Evolutionary conservation across 2,797 vertebrate genomes (phyloP), one percentile per base, ranked within the genome.

Genomic region (Lacerta viridis): DNA sequence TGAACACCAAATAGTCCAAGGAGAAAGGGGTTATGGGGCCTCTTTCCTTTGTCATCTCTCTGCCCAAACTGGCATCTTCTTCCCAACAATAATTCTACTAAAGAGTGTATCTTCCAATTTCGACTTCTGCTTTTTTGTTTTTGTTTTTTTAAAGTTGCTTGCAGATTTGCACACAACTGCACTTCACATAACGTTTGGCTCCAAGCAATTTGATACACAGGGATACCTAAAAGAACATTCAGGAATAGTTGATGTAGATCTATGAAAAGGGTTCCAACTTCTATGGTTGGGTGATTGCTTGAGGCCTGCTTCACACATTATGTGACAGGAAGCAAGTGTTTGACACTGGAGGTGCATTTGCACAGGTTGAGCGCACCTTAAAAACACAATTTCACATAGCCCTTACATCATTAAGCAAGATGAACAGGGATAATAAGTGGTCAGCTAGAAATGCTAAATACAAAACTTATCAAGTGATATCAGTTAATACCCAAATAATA

Each of bases 401-500:
- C 50, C 50, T 55, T 55, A 15, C 39, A 29, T 78, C 13, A 15
- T n/a, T 27, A 3, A 46, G 13, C 76, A 78, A 25, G 50, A 78
- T 55, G 76, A n/a, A 15, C 27, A 50, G 46, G 13, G 41, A 78
- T 50, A 23, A 71, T 25, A 74, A 55, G 50, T 59, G 50, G 33
- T 18, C 78, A 80, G 29, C 33, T 80, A 59, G 71, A 46, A 83
- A n/a, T 61, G 55, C 81, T 84, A 74, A 18, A 74, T 74, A 61
- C 59, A 61, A 61, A 61, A 61, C 59, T 61, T 17, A 23, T 61
- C 59, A 61, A 18, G 59, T 61, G 59, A 61, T 61, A 55, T 55
- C 50, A 55, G 50, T 55, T 55, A 55, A 55, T 55, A 55, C 50
- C 50, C 50, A 55, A 55, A 55, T 15, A 55, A 55, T 55, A 55